Base-by-base conservation (phyloP, 2,888 invertebrate species). In the Apoderus coryli region DNA sequence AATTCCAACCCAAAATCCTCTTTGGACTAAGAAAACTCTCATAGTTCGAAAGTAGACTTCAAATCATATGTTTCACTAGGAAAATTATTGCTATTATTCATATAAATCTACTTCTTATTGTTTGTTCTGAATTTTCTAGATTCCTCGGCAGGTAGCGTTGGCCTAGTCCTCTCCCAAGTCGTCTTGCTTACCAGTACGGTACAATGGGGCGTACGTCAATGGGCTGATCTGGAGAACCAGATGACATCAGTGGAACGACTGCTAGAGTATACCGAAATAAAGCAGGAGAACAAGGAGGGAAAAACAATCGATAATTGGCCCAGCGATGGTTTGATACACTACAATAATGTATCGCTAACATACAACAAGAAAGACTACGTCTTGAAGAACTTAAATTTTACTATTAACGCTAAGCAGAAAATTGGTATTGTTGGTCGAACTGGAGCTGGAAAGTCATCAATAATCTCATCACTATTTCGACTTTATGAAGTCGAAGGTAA, bases 231-330 rank as follows among this genome's bases (percentile, higher is more conserved):
- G 4, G 57, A 57, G 53, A 86, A 82, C 48, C 77, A 74, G 42
- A 82, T 86, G 84, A 85, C 82, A 3, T 78, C 82, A 3, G 88
- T 92, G 0, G 93, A 95, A 59, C 70, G 90, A 55, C 68, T 79
- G 1, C 33, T 54, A 25, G 58, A 58, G 43, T 57, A 58, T 32
- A 51, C 64, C 1, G 53, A 15, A 32, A 44, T 26, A 6, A 26
- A 31, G 19, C 11, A 38, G 34, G 39, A 39, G 10, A 31, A 29
- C 12, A 35, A 39, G 22, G 31, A 33, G 6, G 39, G 39, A 13
- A 14, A 16, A 7, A 75, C 76, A 16, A 67, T 71, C 11, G 60
- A 65, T 4, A 63, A 69, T 1, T 85, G 85, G 85, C 85, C 85
- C 0, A 62, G 63, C 11, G 54, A 67, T 11, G 85, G 82, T 1